phyloP scores from a whole-genome alignment of 2,888 invertebrate species.

The Eristalis tenax region DNA sequence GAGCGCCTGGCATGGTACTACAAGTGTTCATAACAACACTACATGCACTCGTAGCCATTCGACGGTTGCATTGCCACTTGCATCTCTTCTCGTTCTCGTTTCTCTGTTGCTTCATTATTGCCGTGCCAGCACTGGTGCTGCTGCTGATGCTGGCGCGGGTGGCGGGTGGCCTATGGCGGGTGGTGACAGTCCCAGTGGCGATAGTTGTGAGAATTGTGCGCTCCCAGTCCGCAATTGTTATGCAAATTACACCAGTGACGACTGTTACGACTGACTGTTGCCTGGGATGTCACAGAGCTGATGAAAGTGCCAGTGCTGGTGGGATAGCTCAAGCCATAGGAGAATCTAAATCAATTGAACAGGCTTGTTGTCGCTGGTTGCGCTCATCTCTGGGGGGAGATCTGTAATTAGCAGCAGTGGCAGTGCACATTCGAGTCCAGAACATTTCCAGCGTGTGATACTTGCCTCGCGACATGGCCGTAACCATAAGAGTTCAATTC shows the following conservation, averaged over 20 bases:
- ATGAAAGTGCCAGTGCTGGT: not conserved
- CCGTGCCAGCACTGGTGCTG: constrained; percentile 36
- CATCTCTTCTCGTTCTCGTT: constrained; percentile 38
- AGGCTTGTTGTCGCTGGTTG: not conserved
- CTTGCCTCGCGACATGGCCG: constrained; percentile 12
- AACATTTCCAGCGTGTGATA: constrained; percentile 11
- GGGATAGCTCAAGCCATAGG: constrained; percentile 42
- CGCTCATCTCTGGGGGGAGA: constrained; percentile 9
- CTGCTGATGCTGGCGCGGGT: too few species aligned
- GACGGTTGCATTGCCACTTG: constrained; percentile 9
- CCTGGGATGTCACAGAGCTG: not conserved
- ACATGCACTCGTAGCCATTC: constrained; percentile 38
- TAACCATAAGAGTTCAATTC: constrained; percentile 56
- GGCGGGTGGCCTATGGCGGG: too few species aligned
- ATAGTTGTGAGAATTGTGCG: constrained; percentile 43
- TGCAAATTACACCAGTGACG: constrained; percentile 63
- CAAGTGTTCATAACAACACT: constrained; percentile 37
- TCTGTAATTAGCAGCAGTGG: constrained; percentile 55
- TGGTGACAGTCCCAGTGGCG: not conserved
- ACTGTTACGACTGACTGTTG: not conserved
- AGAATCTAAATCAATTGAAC: constrained; percentile 64
- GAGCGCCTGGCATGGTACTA: constrained; percentile 28
- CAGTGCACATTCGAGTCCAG: not conserved
- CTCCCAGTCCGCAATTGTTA: constrained; percentile 56
- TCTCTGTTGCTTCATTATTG: constrained; percentile 53